Conservation (phyloP, 2,797 vertebrate species). For the Meda fulgida region DNA sequence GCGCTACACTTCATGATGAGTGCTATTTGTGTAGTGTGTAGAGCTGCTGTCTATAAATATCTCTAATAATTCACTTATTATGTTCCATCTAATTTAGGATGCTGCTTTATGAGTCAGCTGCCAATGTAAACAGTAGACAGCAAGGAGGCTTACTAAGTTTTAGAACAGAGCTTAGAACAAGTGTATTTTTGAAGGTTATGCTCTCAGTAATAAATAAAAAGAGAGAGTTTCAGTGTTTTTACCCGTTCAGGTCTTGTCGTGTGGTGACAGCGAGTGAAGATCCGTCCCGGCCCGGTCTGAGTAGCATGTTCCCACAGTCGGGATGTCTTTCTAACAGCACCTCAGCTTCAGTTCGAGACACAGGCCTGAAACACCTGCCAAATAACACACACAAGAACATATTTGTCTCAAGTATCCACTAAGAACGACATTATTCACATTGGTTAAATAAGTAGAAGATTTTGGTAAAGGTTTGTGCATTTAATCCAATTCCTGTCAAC, state of each 20-base stretch:
- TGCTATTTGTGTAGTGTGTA: neutral
- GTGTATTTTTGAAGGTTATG: neutral
- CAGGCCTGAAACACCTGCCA: constrained; percentile 83
- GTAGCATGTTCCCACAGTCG: constrained; percentile 84
- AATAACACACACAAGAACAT: neutral
- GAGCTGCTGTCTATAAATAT: neutral
- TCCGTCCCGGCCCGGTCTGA: constrained; percentile 83
- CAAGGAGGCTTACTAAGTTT: neutral
- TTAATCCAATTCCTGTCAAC: neutral
- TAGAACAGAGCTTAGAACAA: neutral
- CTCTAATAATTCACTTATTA: neutral
- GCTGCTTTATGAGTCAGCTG: neutral
- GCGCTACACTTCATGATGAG: neutral
- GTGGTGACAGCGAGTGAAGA: constrained; percentile 82
- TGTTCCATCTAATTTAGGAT: neutral
- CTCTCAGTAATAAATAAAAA: neutral
- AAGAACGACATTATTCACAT: neutral
- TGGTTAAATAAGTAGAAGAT: neutral
- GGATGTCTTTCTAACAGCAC: constrained; percentile 83
- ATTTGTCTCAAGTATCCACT: neutral
- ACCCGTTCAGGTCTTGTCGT: constrained; percentile 83
- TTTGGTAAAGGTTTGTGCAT: neutral
- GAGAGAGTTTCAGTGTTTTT: constrained; percentile 42
- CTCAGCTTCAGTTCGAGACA: constrained; percentile 86
- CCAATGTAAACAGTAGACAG: neutral